Base-by-base conservation (phyloP, 1,140 invertebrate genomes). In the Papilio polytes region DNA sequence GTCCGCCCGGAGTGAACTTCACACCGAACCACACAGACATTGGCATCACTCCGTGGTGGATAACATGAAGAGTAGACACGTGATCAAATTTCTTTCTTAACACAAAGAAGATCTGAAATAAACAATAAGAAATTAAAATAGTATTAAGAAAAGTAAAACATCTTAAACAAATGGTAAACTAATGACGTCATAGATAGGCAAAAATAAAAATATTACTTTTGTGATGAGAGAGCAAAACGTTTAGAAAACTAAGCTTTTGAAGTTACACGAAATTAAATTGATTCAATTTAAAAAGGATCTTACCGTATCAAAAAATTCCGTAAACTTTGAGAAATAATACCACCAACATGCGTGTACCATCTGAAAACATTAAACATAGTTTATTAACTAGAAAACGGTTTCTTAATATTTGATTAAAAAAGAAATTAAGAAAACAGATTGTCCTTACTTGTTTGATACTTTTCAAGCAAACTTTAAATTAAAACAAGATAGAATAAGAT, bases 221-320 rank as follows among this genome's bases (percentile, higher is more conserved):
- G 36, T 36, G 36, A 36, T 36, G 36, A 3, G 53, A n/a, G 8
- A n/a, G 53, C 18, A n/a, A n/a, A 56, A 56, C 18, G 7, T 51
- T 51, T 51, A 51, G 10, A 51, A 15, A 51, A 51, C 13, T 51
- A 15, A 4, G 4, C 13, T 15, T 51, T 51, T 51, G 2, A 4
- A 15, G 13, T 15, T 51, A 51, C 13, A 51, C 26, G 26, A 26
- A 26, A 26, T 26, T 26, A 51, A 12, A 13, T 12, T 48, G 12
- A 4, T 48, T 48, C 18, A 0, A 51, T 18, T 51, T 51, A 48
- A 66, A 26, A 76, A 70, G 74, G 41, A 13, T 96, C 97, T 97
- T 96, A 99, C 98, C 94, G 99, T 99, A 95, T 99, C 99, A 94
- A 99, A 97, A 95, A 99, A 99, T 96, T 99, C 99, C 81, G 98